Base-by-base conservation (phyloP, 2,888 invertebrate species). In the Papilio gigon region DNA sequence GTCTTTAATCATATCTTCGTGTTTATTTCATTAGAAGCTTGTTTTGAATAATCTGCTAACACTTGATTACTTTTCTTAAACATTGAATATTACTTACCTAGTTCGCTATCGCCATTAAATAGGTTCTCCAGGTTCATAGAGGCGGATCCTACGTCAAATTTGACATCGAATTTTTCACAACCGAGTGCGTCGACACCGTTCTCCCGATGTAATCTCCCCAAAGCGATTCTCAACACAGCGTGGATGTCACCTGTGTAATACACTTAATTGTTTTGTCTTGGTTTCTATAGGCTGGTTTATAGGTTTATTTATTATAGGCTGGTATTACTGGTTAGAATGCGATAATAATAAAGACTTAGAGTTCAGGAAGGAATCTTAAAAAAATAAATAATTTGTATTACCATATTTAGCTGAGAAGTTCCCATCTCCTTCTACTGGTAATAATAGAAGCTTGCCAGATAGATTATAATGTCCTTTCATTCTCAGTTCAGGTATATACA, bases 351-450 rank as follows among this genome's bases (percentile, higher is more conserved):
- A n/a, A n/a, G n/a, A n/a, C n/a, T n/a, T n/a, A n/a, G n/a, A n/a
- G n/a, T n/a, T n/a, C n/a, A n/a, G n/a, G n/a, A n/a, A n/a, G n/a
- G n/a, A n/a, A n/a, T n/a, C n/a, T n/a, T n/a, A n/a, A n/a, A n/a
- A n/a, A n/a, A n/a, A 58, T 9, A 12, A 4, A 9, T 27, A n/a
- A 17, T 11, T 25, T 4, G 14, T 53, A 40, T 93, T 86, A 95
- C 95, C 93, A 78, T 95, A 95, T 83, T 95, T 95, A 59, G 95
- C 95, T 17, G 87, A 84, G 71, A 95, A 95, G 27, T 86, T 82
- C 9, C 96, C 96, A 3, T 93, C 91, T 60, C 96, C 96, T 9
- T 92, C 86, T 61, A 97, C 93, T 0, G 96, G 96, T 85, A 96
- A 87, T 94, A 96, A 94, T 73, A 96, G 86, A 40, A 96, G 93